Conservation (phyloP, 2,113 vertebrate species). For the Struthidea cinerea region DNA sequence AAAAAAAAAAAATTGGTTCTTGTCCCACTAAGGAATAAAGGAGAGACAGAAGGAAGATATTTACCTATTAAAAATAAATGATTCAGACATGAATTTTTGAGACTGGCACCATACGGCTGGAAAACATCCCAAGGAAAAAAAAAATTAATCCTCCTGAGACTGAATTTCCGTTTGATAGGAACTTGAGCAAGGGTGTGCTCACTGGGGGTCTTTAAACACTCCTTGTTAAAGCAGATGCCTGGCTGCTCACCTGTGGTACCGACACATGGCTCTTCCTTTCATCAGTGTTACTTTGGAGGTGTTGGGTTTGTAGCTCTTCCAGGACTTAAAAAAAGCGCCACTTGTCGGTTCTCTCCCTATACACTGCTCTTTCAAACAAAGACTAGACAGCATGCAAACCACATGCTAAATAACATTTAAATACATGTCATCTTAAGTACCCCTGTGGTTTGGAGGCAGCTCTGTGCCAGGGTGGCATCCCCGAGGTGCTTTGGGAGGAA, state of each 20-base stretch:
- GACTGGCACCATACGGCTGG: background rate
- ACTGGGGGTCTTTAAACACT: background rate
- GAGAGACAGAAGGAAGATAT: background rate
- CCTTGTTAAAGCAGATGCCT: background rate
- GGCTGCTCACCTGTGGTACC: background rate
- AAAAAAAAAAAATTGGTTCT: background rate
- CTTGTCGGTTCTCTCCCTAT: background rate
- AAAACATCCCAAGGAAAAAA: background rate
- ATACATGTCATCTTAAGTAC: background rate
- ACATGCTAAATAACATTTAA: background rate
- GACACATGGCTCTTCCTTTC: background rate
- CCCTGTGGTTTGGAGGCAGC: background rate
- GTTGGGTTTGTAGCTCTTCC: background rate
- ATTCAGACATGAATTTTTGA: background rate
- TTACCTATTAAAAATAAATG: slow-evolving; percentile 41
- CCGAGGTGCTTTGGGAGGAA: background rate
- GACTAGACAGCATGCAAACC: slow-evolving; percentile 1
- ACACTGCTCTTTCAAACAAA: background rate
- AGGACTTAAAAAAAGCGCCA: background rate
- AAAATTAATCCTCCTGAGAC: background rate
- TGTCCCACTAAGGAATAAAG: background rate
- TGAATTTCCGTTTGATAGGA: background rate
- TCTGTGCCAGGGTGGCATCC: background rate
- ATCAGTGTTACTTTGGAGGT: background rate
- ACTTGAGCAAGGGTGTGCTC: background rate